A percentile compares a stretch with the other conserved stretches of the same genome.
Conservation (phyloP, 2,888 invertebrate species). For the Norana najaformis region DNA sequence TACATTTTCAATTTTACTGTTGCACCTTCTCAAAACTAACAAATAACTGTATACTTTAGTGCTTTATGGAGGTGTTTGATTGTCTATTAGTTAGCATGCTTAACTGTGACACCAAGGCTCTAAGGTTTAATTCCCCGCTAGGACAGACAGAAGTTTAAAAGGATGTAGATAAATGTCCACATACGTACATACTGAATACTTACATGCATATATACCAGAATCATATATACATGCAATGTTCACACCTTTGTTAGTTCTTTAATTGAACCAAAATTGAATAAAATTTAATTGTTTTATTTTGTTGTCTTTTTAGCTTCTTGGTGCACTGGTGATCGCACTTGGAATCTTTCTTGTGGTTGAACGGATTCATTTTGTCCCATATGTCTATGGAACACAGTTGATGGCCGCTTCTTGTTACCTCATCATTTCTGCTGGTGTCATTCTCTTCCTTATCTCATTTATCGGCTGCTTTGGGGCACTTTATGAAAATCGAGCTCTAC, state of each 20-base stretch:
- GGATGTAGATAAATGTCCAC: not conserved
- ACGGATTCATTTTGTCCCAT: slow-evolving; percentile 28
- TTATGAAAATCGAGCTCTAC: slow-evolving; percentile 26
- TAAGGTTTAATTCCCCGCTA: not conserved
- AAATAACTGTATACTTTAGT: not conserved
- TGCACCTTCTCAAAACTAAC: not conserved
- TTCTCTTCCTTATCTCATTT: slow-evolving; percentile 35
- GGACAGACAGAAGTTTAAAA: not conserved
- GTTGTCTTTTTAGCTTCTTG: slow-evolving; percentile 16
- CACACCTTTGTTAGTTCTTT: not conserved
- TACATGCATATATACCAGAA: not conserved
- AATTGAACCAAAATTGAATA: not conserved
- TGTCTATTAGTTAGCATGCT: not conserved
- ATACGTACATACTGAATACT: not conserved
- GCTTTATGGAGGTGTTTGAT: not conserved
- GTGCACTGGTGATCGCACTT: slow-evolving; percentile 29
- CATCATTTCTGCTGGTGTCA: slow-evolving; percentile 29
- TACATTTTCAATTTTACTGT: not conserved
- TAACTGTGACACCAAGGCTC: not conserved
- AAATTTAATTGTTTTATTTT: not conserved
- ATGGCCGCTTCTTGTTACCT: slow-evolving; percentile 34
- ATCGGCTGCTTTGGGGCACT: slow-evolving; percentile 36
- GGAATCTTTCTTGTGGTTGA: slow-evolving; percentile 32
- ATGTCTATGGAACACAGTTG: slow-evolving; percentile 35
- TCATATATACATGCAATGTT: no score